Conservation (phyloP, 2,113 vertebrate genomes). For the Shinisaurus crocodilurus region DNA sequence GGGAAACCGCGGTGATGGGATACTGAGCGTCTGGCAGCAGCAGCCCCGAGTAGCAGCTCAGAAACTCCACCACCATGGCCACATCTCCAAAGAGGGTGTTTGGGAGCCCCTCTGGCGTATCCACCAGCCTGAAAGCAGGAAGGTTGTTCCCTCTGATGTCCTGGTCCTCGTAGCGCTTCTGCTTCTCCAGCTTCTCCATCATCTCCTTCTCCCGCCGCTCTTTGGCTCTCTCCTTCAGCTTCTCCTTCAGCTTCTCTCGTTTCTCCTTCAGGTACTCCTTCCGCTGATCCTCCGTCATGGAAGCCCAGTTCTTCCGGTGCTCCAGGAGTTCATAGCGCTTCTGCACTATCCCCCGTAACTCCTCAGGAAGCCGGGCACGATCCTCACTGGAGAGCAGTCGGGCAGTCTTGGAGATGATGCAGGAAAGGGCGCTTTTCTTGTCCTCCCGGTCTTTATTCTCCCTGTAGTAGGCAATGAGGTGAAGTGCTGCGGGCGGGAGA, state of each 20-base stretch:
- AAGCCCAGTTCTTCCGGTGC: constrained; percentile 90
- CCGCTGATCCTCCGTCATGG: constrained; percentile 92
- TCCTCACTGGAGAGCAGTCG: constrained; percentile 90
- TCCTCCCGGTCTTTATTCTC: constrained; percentile 94
- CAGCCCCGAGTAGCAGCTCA: constrained; percentile 91
- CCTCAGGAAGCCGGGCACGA: constrained; percentile 89
- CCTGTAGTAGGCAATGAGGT: constrained; percentile 94
- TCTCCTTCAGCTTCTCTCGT: constrained; percentile 88
- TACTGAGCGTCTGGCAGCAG: constrained; percentile 94
- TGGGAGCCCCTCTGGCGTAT: constrained; percentile 95
- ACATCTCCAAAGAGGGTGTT: constrained; percentile 94
- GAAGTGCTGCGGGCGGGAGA: constrained; percentile 90
- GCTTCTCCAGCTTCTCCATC: constrained; percentile 88
- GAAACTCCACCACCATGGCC: constrained; percentile 94
- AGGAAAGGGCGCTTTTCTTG: constrained; percentile 90
- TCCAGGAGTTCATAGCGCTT: constrained; percentile 93
- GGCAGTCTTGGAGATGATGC: constrained; percentile 90
- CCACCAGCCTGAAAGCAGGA: constrained; percentile 89
- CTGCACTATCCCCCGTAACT: constrained; percentile 86
- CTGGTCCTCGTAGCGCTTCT: constrained; percentile 92
- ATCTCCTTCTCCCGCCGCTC: constrained; percentile 92
- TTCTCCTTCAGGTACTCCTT: constrained; percentile 90
- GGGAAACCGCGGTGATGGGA: constrained; percentile 88
- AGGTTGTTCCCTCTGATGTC: constrained; percentile 85
- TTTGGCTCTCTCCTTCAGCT: constrained; percentile 89